phyloP scores from a whole-genome alignment of 1,140 invertebrate genomes.

The Drosophila athabasca region DNA sequence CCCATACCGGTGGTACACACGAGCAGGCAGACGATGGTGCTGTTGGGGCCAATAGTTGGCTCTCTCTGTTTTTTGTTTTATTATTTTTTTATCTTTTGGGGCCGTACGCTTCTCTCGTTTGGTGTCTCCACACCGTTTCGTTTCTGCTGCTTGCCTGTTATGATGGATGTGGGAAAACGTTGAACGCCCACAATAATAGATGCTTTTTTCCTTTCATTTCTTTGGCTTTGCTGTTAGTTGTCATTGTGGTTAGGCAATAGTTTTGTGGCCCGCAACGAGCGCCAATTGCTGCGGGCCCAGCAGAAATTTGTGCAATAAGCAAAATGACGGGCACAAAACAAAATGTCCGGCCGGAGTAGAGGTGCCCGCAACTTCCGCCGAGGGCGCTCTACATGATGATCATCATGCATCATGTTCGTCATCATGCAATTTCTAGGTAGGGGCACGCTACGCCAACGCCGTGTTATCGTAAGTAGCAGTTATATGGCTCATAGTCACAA shows the following conservation, averaged over 20 bases:
- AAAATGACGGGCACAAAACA: slow-evolving; percentile 84
- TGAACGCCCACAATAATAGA: slow-evolving; percentile 83
- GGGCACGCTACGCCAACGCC: slow-evolving; percentile 13
- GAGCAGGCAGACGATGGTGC: background rate
- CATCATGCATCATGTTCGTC: slow-evolving; percentile 17
- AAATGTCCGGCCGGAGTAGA: slow-evolving; percentile 76
- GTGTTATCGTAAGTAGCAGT: slow-evolving; percentile 23
- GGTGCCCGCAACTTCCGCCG: slow-evolving; percentile 50
- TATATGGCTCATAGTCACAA: slow-evolving; percentile 11
- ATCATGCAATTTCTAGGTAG: slow-evolving; percentile 44
- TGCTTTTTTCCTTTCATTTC: slow-evolving; percentile 58
- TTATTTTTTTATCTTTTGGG: slow-evolving; percentile 50
- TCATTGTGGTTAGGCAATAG: slow-evolving; percentile 44
- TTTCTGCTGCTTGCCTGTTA: slow-evolving; percentile 73
- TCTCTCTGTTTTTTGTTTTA: slow-evolving; percentile 1
- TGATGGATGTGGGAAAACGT: slow-evolving; percentile 81
- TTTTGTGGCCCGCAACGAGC: slow-evolving; percentile 34
- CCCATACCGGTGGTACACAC: slow-evolving; percentile 2
- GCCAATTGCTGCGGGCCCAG: slow-evolving; percentile 67
- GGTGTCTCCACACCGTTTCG: background rate
- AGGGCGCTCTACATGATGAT: slow-evolving; percentile 48
- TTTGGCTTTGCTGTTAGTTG: slow-evolving; percentile 48
- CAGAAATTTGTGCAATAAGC: slow-evolving; percentile 79
- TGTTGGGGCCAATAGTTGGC: slow-evolving; percentile 1
- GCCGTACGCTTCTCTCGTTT: slow-evolving; percentile 9